These are phyloP conservation scores for Clamator glandarius DNA, from an alignment of 2,797 vertebrate genomes.

Conservation along the genomic window DNA sequence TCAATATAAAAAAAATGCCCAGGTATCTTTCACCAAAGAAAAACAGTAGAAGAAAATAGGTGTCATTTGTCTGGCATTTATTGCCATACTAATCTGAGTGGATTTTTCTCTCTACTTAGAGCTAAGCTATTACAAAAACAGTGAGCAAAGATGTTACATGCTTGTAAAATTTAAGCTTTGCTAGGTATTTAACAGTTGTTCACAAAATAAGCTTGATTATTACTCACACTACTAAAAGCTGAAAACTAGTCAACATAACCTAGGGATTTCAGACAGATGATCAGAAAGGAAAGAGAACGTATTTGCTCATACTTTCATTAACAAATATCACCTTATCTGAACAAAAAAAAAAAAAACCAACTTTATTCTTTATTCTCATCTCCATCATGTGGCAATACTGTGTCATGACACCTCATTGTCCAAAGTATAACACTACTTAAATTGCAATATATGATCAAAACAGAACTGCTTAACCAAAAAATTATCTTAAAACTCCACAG, in stretches of 20 bases:
- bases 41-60: not conserved
- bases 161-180: not conserved
- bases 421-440: not conserved
- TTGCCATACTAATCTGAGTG: not conserved
- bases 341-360: too few relatives aligned
- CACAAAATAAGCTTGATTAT: not conserved
- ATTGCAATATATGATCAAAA: not conserved
- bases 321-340: not conserved
- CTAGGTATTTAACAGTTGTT: not conserved
- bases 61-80: not conserved
- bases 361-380: not conserved
- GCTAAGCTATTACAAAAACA: not conserved
- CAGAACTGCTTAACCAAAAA: not conserved
- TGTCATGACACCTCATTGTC: not conserved
- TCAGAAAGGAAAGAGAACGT: not conserved
- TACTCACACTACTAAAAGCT: not conserved
- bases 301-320: not conserved
- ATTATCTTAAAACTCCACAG: not conserved
- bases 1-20: not conserved
- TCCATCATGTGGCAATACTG: conserved; percentile 17
- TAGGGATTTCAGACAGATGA: not conserved
- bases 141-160: not conserved
- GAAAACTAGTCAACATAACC: not conserved
- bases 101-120: not conserved
- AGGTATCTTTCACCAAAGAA: not conserved